Percentiles rank a stretch among this genome's conserved stretches.
phyloP scores from a whole-genome alignment of 2,888 invertebrate species.

The Polydrusus pterygomalis region DNA sequence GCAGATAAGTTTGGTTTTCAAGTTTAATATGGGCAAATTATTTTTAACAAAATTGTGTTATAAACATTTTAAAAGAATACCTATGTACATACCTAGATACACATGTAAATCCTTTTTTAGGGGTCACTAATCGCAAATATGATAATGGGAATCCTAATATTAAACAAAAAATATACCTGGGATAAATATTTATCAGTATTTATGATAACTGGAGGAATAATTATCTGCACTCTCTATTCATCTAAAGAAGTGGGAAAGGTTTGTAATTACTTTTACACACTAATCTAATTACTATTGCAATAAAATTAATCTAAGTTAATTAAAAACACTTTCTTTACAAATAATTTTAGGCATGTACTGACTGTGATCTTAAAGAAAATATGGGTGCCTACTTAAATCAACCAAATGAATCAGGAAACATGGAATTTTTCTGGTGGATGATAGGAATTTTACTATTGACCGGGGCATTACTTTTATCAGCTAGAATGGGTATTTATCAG shows the following conservation, averaged over 20 bases:
- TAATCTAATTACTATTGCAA: no score
- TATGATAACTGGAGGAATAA: slow-evolving; percentile 95
- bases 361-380: slow-evolving; percentile 68
- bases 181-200: slow-evolving; percentile 93
- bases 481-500: slow-evolving; percentile 94
- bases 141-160: slow-evolving; percentile 93
- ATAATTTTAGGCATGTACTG: slow-evolving; percentile 62
- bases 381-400: background rate
- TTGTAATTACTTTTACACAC: slow-evolving; percentile 26
- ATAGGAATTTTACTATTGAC: slow-evolving; percentile 89
- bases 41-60: background rate
- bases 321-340: background rate
- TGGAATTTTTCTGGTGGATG: slow-evolving; percentile 78
- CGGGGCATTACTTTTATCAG: slow-evolving; percentile 92
- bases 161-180: slow-evolving; percentile 87
- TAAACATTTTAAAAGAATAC: no score
- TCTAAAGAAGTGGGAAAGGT: slow-evolving; percentile 72
- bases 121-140: slow-evolving; percentile 98
- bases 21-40: background rate
- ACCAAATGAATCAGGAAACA: slow-evolving; percentile 66
- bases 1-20: background rate
- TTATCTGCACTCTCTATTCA: slow-evolving; percentile 92
- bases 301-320: no score
- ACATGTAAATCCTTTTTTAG: slow-evolving; percentile 75
- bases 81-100: no score